These are phyloP conservation scores for Melanostigma gelatinosum DNA, from an alignment of 2,113 vertebrate species.

Conservation along the genomic window DNA sequence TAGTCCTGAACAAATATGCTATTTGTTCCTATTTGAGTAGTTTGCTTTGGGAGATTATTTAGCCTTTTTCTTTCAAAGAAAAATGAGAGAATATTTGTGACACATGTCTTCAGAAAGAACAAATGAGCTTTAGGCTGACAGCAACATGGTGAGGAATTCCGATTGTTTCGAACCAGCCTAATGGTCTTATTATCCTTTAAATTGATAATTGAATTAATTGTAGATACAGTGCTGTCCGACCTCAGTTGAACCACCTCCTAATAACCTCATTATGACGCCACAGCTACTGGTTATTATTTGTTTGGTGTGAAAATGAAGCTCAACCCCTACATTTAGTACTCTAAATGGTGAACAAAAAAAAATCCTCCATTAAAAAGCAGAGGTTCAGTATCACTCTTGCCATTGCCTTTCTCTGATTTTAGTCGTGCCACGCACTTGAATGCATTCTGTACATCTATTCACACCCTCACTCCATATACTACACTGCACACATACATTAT, in stretches of 20 bases:
- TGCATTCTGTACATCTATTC: slow-evolving; percentile 40
- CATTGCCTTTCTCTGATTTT: slow-evolving; percentile 22
- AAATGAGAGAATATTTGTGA: not conserved
- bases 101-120: not conserved
- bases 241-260: too few species aligned
- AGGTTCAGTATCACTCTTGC: slow-evolving; percentile 31
- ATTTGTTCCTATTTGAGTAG: not conserved
- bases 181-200: not conserved
- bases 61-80: not conserved
- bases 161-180: not conserved
- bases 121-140: not conserved
- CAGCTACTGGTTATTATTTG: too few species aligned
- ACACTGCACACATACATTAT: slow-evolving; percentile 29
- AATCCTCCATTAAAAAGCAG: slow-evolving; percentile 2
- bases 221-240: too few species aligned
- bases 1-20: not conserved
- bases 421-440: slow-evolving; percentile 11
- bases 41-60: not conserved
- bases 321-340: not conserved
- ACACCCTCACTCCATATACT: slow-evolving; percentile 49
- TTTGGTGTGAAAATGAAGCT: too few species aligned
- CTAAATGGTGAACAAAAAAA: not conserved
- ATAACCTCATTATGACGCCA: too few species aligned
- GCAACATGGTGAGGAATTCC: not conserved
- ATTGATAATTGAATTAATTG: not conserved